These are phyloP conservation scores for Dryoscopus gambensis DNA, from an alignment of 2,113 vertebrate genomes.

Conservation along the genomic window DNA sequence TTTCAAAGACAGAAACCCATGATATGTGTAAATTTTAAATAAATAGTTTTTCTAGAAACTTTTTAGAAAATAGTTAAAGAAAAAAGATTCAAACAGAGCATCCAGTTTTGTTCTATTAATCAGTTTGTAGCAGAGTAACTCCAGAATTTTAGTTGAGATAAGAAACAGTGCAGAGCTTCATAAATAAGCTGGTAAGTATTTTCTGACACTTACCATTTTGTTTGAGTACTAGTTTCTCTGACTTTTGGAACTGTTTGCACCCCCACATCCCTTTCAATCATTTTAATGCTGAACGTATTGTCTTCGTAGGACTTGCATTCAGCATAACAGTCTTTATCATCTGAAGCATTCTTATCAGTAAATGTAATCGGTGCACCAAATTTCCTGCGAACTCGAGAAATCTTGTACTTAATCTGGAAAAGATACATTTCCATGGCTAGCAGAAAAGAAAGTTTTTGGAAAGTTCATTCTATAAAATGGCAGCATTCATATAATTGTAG, in stretches of 20 bases:
- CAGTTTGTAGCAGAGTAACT: neutral
- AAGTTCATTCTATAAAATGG: neutral
- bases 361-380: conserved; percentile 77
- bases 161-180: neutral
- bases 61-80: neutral
- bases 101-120: neutral
- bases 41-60: neutral
- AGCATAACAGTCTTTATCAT: conserved; percentile 69
- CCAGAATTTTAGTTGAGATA: neutral
- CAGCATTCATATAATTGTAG: neutral
- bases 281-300: conserved; percentile 78
- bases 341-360: conserved; percentile 72
- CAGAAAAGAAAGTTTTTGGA: neutral
- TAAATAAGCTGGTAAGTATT: neutral
- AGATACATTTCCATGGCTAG: neutral
- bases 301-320: conserved; percentile 82
- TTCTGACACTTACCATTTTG: conserved; percentile 75
- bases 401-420: conserved; percentile 78
- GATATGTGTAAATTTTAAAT: neutral
- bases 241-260: conserved; percentile 71
- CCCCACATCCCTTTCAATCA: conserved; percentile 75
- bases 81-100: neutral
- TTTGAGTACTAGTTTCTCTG: conserved; percentile 78
- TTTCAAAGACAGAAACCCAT: neutral
- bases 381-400: conserved; percentile 70